A percentile compares a stretch with the other conserved stretches of the same genome.
Evolutionary conservation across 2,113 vertebrate species (phyloP).

Genomic region (Thermophis baileyi): DNA sequence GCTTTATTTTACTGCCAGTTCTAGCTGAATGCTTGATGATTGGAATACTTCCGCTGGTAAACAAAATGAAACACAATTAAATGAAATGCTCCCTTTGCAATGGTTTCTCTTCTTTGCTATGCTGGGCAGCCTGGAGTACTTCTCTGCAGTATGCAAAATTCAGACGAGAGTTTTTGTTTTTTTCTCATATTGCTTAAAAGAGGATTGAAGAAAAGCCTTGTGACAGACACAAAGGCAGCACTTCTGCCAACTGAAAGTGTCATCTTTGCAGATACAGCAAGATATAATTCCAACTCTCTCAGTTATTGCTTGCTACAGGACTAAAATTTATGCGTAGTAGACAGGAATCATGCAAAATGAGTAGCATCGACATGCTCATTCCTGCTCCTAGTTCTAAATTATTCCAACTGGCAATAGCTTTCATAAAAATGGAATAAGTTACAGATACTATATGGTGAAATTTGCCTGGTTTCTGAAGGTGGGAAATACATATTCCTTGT

Average conservation of each 20-base stretch:
- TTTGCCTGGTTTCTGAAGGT: neutral
- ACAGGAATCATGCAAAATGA: neutral
- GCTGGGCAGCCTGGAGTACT: neutral
- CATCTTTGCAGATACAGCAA: neutral
- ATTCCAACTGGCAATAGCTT: neutral
- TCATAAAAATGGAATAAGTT: neutral
- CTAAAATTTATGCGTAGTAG: neutral
- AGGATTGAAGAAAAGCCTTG: neutral
- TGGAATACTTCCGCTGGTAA: neutral
- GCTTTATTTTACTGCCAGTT: neutral
- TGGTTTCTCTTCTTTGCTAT: neutral
- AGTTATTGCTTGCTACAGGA: neutral
- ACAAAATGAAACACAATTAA: neutral
- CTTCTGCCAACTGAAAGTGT: neutral
- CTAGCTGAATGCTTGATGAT: neutral
- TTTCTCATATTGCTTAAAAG: neutral
- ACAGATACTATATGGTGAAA: neutral
- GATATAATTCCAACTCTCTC: neutral
- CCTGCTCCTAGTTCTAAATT: neutral
- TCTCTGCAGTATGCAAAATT: neutral
- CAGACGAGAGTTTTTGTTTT: neutral
- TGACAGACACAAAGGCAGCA: neutral
- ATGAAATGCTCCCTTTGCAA: neutral
- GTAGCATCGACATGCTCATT: neutral
- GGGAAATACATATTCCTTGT: neutral